A percentile compares a stretch with the other conserved stretches of the same genome.
Evolutionary conservation across 2,888 invertebrate genomes (phyloP).

Genomic region (Sympetrum striolatum): DNA sequence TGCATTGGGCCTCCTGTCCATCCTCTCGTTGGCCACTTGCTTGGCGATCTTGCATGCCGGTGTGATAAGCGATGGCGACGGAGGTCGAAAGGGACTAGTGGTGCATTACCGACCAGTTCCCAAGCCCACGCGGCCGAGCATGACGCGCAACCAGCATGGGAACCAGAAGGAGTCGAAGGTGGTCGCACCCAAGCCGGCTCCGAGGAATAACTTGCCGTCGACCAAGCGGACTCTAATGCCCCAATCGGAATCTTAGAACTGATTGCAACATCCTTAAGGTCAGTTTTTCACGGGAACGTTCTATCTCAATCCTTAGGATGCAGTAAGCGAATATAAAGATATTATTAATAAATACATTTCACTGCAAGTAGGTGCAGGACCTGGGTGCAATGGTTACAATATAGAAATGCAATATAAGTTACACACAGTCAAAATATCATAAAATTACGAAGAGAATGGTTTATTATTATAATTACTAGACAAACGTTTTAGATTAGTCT

Average conservation of each 20-base stretch:
- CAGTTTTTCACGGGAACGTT: background rate
- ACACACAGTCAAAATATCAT: no score
- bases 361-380: no score
- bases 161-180: background rate
- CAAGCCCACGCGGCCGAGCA: background rate
- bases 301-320: background rate
- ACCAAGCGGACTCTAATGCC: background rate
- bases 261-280: background rate
- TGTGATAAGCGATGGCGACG: background rate
- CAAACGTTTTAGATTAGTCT: no score
- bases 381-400: no score
- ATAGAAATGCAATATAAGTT: no score
- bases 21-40: slow-evolving; percentile 64
- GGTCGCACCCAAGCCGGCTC: background rate
- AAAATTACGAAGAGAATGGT: no score
- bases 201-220: background rate
- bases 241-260: background rate
- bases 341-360: no score
- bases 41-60: slow-evolving; percentile 66
- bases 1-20: slow-evolving; percentile 65
- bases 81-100: background rate
- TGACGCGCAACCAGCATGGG: background rate
- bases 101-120: background rate
- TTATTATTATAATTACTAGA: no score
- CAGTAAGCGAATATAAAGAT: no score